Conservation (phyloP, 2,797 vertebrate species). For the Hypotaenidia philippensis region DNA sequence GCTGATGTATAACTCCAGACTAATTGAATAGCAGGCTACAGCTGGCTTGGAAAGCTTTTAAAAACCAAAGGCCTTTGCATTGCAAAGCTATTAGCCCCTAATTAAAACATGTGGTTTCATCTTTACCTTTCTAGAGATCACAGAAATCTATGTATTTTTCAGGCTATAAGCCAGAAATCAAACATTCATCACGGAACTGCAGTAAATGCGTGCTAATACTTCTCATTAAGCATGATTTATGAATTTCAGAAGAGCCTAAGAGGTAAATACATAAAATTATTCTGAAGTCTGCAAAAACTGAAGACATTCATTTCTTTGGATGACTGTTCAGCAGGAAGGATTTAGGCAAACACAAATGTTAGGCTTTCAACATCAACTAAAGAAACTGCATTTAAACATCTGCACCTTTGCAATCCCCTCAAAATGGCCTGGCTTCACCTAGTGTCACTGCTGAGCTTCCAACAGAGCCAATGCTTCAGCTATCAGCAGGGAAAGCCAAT, state of each 20-base stretch:
- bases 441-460: neutral
- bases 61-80: conserved; percentile 32
- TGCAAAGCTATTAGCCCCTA: conserved; percentile 64
- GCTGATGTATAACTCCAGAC: conserved; percentile 12
- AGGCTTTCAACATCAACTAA: neutral
- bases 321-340: neutral
- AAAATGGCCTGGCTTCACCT: neutral
- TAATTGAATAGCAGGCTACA: conserved; percentile 42
- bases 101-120: conserved; percentile 65
- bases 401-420: neutral
- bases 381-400: neutral
- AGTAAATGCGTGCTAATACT: conserved; percentile 62
- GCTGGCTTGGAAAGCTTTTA: conserved; percentile 36
- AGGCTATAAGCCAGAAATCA: conserved; percentile 64
- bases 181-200: conserved; percentile 67
- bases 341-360: neutral
- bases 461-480: neutral
- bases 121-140: conserved; percentile 68
- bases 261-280: conserved; percentile 66
- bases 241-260: conserved; percentile 42
- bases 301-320: conserved; percentile 24
- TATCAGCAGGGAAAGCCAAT: neutral
- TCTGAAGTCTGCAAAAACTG: conserved; percentile 48
- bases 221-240: conserved; percentile 70
- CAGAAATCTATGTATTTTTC: conserved; percentile 71